A percentile compares a stretch with the other conserved stretches of the same genome.
Conservation (phyloP, 1,140 invertebrate genomes). For the Conus betulinus region DNA sequence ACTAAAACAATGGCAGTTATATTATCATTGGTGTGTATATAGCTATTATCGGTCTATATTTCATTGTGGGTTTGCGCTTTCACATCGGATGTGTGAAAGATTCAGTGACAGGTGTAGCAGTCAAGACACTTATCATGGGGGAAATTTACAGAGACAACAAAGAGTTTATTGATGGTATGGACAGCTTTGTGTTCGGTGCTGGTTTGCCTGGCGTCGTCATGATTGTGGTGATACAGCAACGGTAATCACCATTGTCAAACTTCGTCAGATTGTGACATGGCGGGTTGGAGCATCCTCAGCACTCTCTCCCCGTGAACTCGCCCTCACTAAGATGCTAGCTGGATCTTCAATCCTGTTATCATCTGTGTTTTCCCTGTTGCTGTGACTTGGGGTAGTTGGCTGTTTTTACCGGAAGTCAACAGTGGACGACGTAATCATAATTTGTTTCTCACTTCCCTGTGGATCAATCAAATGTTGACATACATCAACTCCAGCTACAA, state of each 20-base stretch:
- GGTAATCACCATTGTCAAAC: neutral
- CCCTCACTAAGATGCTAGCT: neutral
- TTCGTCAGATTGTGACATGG: neutral
- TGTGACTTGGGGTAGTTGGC: neutral
- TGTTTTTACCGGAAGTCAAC: neutral
- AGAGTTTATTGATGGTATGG: neutral
- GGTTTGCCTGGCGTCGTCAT: too few species aligned
- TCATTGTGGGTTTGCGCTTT: neutral
- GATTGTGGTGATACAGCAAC: neutral
- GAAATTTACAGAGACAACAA: neutral
- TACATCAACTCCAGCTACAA: neutral
- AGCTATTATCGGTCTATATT: neutral
- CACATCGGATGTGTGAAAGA: neutral
- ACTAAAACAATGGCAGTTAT: neutral
- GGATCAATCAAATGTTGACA: neutral
- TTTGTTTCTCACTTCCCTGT: neutral
- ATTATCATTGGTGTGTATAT: neutral
- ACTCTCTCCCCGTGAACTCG: neutral
- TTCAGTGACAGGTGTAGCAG: neutral
- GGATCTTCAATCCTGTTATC: neutral
- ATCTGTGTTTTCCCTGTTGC: neutral
- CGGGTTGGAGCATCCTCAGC: neutral
- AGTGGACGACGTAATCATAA: neutral
- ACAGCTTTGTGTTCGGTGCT: too few species aligned
- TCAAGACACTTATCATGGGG: neutral